phyloP scores from a whole-genome alignment of 2,888 invertebrate genomes.

The Latrodectus elegans region DNA sequence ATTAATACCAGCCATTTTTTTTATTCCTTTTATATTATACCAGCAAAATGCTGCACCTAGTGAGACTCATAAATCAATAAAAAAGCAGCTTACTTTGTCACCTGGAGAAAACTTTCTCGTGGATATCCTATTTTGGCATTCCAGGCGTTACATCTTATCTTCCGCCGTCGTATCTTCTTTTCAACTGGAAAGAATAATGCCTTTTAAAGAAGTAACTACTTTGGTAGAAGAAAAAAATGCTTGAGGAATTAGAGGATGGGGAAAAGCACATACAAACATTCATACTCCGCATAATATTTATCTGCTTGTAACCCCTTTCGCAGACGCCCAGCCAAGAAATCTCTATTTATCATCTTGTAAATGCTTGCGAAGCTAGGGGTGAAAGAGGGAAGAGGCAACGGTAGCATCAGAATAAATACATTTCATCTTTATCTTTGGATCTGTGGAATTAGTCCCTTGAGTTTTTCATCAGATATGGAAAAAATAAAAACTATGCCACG shows the following conservation, averaged over 20 bases:
- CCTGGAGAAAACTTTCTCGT: not conserved
- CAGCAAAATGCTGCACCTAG: not conserved
- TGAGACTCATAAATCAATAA: not conserved
- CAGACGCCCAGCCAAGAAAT: conserved; percentile 14
- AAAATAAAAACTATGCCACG: not conserved
- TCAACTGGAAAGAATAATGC: conserved; percentile 19
- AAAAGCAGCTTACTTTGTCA: not conserved
- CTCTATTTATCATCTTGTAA: conserved; percentile 43
- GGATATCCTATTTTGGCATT: not conserved
- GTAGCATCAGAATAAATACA: not conserved
- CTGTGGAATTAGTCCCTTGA: conserved; percentile 33
- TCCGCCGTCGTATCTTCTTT: not conserved
- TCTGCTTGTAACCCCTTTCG: conserved; percentile 1
- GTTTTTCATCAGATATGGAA: conserved; percentile 7
- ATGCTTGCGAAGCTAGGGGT: conserved; percentile 1
- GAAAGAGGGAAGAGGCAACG: not conserved
- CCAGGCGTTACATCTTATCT: conserved; percentile 22
- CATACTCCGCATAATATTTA: not conserved
- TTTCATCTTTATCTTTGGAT: conserved; percentile 24
- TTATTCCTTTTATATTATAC: not conserved
- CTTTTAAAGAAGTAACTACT: conserved; percentile 23
- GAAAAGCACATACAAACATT: not conserved
- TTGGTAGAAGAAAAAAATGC: not conserved
- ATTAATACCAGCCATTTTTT: no score
- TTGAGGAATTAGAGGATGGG: not conserved